Evolutionary conservation across 2,797 vertebrate species (phyloP), one percentile per base, ranked within the genome.

Genomic region (Myripristis jacobus): DNA sequence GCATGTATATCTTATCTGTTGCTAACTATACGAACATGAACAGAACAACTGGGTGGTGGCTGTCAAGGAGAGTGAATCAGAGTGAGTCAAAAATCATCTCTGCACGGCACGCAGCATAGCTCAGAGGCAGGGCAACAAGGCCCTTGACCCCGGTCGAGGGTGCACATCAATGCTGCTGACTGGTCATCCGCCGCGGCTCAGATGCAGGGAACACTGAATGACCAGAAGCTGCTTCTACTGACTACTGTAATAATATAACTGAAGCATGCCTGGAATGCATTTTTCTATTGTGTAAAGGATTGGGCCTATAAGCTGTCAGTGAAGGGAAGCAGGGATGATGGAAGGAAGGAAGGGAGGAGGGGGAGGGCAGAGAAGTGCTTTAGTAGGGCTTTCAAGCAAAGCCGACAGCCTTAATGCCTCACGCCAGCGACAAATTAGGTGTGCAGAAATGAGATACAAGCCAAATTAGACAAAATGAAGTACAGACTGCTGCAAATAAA

Each of bases 251-350:
- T 64, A 80, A 79, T 62, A 83, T 55, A 56, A 68, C 73, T 55
- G 7, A 89, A 83, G 65, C 57, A 80, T 72, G 85, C 56, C 19
- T 83, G 79, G 81, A 90, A 89, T 87, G 79, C 68, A 81, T 82
- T 75, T 86, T 74, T 72, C 84, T 87, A 84, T 84, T 88, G 80
- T 87, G 74, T 43, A 63, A 68, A 77, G 71, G 50, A 77, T 24
- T 36, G 24, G 57, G 69, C 54, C 46, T 66, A 70, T 36, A 63
- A 18, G 10, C 47, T 51, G 68, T 84, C 25, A 67, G 60, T 76
- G 76, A 77, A 76, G 50, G 61, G 79, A 73, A 67, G 61, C 36
- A 12, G 1, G 4, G 21, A 72, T 79, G 56, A 69, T 60, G 46
- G 44, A 79, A 24, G 55, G 16, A 53, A 47, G 46, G n/a, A 59